phyloP scores from a whole-genome alignment of 2,797 vertebrate genomes.

The Buceros bicornis region DNA sequence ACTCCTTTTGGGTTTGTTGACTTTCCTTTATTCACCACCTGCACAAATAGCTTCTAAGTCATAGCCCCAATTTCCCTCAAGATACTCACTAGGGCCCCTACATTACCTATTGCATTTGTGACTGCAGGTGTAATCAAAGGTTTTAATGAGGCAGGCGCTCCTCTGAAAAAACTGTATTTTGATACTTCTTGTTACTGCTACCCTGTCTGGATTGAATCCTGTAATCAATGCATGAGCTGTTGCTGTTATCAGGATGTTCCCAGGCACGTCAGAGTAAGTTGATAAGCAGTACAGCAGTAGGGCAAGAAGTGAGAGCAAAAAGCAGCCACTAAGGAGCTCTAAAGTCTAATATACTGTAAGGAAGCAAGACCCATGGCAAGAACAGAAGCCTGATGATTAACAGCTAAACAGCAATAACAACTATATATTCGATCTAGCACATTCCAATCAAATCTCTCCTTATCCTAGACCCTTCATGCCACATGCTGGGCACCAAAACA shows the following conservation, averaged over 20 bases:
- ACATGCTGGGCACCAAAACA: neutral
- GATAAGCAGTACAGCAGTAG: neutral
- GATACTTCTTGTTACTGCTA: neutral
- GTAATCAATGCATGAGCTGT: neutral
- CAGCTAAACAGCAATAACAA: neutral
- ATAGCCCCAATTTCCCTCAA: neutral
- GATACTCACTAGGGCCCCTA: neutral
- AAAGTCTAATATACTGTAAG: neutral
- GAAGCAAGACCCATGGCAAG: neutral
- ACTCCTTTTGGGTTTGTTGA: neutral
- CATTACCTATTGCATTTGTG: neutral
- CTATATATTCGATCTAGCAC: neutral
- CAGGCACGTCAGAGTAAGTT: neutral
- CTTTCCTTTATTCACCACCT: neutral
- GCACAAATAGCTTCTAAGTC: neutral
- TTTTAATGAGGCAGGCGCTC: neutral
- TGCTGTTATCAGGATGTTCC: neutral
- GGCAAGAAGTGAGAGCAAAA: neutral
- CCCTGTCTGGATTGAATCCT: neutral
- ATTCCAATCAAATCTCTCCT: neutral
- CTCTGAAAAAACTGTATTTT: neutral
- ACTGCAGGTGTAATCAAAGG: neutral
- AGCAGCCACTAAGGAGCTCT: neutral
- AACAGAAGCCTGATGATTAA: neutral
- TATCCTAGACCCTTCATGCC: neutral